These are phyloP conservation scores for Eupeodes corollae DNA, from an alignment of 1,140 invertebrate species.

Conservation along the genomic window DNA sequence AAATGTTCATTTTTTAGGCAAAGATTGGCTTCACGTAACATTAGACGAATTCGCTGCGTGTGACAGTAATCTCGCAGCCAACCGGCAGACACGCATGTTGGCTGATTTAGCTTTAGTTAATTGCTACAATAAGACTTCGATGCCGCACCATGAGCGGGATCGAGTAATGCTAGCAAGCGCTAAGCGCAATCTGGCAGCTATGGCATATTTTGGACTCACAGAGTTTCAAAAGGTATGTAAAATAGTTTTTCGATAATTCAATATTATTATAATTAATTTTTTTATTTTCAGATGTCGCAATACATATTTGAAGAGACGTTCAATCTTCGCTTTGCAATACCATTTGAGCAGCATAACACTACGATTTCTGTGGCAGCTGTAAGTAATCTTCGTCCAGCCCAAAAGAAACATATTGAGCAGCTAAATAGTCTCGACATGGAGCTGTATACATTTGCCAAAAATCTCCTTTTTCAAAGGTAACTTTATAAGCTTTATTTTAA, in stretches of 20 bases:
- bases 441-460: conserved; percentile 87
- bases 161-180: conserved; percentile 83
- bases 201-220: conserved; percentile 95
- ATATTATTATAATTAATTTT: conserved; percentile 1
- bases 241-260: neutral
- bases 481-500: no score
- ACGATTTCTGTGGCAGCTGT: conserved; percentile 70
- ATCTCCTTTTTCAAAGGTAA: conserved; percentile 66
- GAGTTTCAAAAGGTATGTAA: conserved; percentile 75
- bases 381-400: conserved; percentile 55
- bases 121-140: conserved; percentile 83
- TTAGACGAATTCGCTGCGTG: conserved; percentile 83
- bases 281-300: conserved; percentile 61
- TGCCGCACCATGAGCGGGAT: conserved; percentile 56
- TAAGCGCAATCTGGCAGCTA: conserved; percentile 83
- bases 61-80: conserved; percentile 84
- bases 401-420: conserved; percentile 61
- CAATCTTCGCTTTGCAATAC: conserved; percentile 75
- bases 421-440: conserved; percentile 85
- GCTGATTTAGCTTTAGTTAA: conserved; percentile 87
- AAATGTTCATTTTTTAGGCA: conserved; percentile 34
- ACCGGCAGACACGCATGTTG: conserved; percentile 95
- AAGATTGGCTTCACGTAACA: conserved; percentile 51
- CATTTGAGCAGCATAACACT: conserved; percentile 82
- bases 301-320: conserved; percentile 98